Percentiles rank a stretch among this genome's conserved stretches.
Conservation (phyloP, 1,140 invertebrate species). For the Bombus huntii region DNA sequence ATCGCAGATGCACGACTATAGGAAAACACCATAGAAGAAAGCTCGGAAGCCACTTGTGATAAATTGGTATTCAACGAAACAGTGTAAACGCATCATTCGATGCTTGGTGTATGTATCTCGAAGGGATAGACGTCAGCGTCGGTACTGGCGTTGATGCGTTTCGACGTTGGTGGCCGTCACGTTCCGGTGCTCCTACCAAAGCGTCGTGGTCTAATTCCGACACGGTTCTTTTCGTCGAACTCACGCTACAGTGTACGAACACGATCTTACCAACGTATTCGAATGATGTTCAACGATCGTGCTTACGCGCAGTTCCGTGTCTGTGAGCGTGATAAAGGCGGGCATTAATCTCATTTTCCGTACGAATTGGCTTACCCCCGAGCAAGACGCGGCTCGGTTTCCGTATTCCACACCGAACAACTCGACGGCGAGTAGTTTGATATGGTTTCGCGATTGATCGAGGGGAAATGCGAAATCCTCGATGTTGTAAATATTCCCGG, state of each 20-base stretch:
- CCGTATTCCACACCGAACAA: background rate
- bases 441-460: conserved; percentile 15
- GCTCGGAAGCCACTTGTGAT: too few relatives aligned
- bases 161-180: conserved; percentile 38
- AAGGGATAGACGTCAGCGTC: conserved; percentile 48
- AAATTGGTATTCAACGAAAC: too few relatives aligned
- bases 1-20: background rate
- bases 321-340: background rate
- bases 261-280: background rate
- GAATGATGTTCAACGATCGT: background rate
- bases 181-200: conserved; percentile 47
- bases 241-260: background rate
- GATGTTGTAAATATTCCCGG: conserved; percentile 9
- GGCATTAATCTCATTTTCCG: conserved; percentile 1
- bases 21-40: background rate
- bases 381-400: background rate
- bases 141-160: conserved; percentile 52
- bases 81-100: too few relatives aligned
- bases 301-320: background rate
- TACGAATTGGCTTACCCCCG: background rate
- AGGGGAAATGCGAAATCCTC: background rate
- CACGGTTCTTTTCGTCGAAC: conserved; percentile 32
- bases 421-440: background rate
- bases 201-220: conserved; percentile 60
- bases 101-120: conserved; percentile 18